Percentiles rank a stretch among this genome's conserved stretches.
These are phyloP conservation scores for Natator depressus DNA, from an alignment of 2,113 vertebrate genomes.

Conservation along the genomic window DNA sequence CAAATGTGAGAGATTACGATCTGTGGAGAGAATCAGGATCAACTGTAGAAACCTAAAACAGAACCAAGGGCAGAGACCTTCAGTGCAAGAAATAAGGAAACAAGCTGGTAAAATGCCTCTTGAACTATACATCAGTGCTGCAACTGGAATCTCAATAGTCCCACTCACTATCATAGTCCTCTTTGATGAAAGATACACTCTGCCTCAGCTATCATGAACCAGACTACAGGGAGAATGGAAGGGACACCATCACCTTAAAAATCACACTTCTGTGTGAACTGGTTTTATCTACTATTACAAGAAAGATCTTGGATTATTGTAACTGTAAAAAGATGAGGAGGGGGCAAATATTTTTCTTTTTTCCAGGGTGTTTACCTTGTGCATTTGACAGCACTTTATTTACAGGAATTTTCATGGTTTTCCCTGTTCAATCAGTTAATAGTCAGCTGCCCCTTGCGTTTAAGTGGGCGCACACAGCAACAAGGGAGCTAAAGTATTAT, in stretches of 20 bases:
- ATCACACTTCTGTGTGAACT: accelerated
- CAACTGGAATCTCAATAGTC: accelerated
- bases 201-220: accelerated
- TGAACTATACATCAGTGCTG: accelerated
- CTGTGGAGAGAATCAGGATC: not conserved
- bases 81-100: not conserved
- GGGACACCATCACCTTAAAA: accelerated
- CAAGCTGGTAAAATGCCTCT: not conserved
- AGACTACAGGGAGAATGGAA: accelerated
- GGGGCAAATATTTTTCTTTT: not conserved
- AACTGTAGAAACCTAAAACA: accelerated
- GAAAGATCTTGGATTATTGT: not conserved
- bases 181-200: not conserved
- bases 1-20: accelerated
- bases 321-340: not conserved
- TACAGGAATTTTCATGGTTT: not conserved
- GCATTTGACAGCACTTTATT: not conserved
- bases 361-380: not conserved
- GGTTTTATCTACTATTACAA: accelerated
- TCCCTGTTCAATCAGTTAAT: not conserved
- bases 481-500: not conserved
- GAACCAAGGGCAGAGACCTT: accelerated
- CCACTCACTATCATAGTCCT: not conserved
- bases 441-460: not conserved
- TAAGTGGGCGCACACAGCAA: not conserved